Evolutionary conservation across 2,113 vertebrate genomes (phyloP), one percentile per base, ranked within the genome.

Genomic region (Cettia cetti): DNA sequence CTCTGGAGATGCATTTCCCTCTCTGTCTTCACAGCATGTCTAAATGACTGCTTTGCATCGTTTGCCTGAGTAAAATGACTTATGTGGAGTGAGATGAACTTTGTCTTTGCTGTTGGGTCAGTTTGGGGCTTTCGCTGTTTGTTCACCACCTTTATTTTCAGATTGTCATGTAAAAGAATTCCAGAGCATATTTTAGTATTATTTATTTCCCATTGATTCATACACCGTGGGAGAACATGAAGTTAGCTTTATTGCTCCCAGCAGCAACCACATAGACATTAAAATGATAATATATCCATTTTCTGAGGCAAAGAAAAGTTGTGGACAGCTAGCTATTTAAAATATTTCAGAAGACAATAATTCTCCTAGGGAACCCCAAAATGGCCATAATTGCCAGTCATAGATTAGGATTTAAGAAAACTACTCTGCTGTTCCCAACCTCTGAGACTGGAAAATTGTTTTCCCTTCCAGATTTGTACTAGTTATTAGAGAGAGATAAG

Each of bases 281-380:
- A 82, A 96, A 95, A 95, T 90, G 90, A 93, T 94, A 97, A 94
- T 96, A 79, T 78, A 93, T 86, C 68, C 71, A 63, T 89, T 94
- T 93, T 91, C 94, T 90, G 82, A 82, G 72, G 40, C 70, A 95
- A 91, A 69, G 49, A 93, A 94, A 94, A 93, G 82, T 78, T 97
- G 96, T 71, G 75, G 95, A 93, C 93, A 96, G 95, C 27, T 60
- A 96, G 56, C 53, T 96, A 96, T 97, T 96, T 68, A 75, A 96
- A 97, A 90, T 97, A 96, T 96, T 96, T 96, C 80, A 68, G 74
- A 78, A 94, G 90, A 96, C 85, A 95, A 59, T 90, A 96, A 94
- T 93, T 97, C 90, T 96, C 90, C 77, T 28, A 93, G 80, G 76
- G 77, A 97, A 82, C 65, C 61, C 89, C 84, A 72, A 93, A 94